Conservation (phyloP, 1,140 invertebrate species). For the Zaprionus africanus region DNA sequence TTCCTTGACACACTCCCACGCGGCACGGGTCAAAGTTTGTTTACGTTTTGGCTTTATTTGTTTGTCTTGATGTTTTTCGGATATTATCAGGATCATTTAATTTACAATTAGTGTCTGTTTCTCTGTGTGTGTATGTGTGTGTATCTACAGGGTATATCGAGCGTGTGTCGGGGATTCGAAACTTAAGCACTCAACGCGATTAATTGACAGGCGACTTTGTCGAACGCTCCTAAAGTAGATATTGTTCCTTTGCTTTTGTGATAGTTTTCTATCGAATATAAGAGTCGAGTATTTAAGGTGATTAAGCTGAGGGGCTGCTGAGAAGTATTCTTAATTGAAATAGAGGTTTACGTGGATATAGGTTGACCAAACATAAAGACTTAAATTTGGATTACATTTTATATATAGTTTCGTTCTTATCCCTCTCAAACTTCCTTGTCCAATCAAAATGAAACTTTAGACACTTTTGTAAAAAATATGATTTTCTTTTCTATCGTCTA, state of each 20-base stretch:
- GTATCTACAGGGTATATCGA: conserved; percentile 1
- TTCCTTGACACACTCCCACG: conserved; percentile 8
- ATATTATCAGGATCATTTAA: conserved; percentile 83
- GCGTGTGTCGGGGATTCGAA: conserved; percentile 22
- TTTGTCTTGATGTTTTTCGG: conserved; percentile 76
- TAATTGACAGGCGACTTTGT: conserved; percentile 38
- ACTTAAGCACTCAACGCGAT: conserved; percentile 46
- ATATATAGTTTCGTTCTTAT: background rate
- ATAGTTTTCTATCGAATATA: background rate
- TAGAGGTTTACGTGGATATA: too few species aligned
- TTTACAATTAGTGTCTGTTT: conserved; percentile 74
- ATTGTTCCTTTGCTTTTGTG: background rate
- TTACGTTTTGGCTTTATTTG: conserved; percentile 72
- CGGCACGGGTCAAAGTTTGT: conserved; percentile 74
- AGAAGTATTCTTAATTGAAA: background rate
- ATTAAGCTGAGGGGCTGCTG: background rate
- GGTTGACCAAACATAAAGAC: too few species aligned
- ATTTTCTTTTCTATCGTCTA: background rate
- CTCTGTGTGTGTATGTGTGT: conserved; percentile 12
- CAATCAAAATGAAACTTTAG: too few species aligned
- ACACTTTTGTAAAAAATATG: background rate
- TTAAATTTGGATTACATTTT: background rate
- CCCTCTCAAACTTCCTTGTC: too few species aligned
- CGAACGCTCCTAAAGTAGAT: background rate
- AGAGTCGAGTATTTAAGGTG: background rate